A percentile compares a stretch with the other conserved stretches of the same genome.
Evolutionary conservation across 2,888 invertebrate species (phyloP).

Genomic region (Rutpela maculata): DNA sequence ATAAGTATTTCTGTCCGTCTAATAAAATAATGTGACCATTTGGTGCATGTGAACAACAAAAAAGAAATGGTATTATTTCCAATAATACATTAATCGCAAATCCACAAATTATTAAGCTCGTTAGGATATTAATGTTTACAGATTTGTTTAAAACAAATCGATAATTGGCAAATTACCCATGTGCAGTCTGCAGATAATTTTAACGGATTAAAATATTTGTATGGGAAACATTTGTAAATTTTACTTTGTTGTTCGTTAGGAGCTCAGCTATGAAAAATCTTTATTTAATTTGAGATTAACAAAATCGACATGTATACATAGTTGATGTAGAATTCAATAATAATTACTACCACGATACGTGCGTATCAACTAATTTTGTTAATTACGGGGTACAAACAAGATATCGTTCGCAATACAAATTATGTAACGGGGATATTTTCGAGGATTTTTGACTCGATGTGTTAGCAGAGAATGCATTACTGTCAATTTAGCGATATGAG

Average conservation of each 20-base stretch:
- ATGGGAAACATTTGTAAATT: background rate
- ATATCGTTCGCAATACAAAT: constrained; percentile 43
- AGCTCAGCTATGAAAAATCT: constrained; percentile 2
- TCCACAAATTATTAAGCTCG: background rate
- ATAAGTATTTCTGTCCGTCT: no score
- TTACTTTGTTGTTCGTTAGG: background rate
- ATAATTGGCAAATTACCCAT: background rate
- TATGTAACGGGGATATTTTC: constrained; percentile 39
- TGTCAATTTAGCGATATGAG: constrained; percentile 23
- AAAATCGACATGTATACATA: constrained; percentile 30
- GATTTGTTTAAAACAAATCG: constrained; percentile 4
- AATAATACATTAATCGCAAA: background rate
- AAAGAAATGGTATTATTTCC: background rate
- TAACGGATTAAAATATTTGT: background rate
- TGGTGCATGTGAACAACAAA: no score
- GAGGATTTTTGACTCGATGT: constrained; percentile 43
- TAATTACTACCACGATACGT: constrained; percentile 47
- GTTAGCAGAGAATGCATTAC: constrained; percentile 18
- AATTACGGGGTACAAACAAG: constrained; percentile 46
- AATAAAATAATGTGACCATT: no score
- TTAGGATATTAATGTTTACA: background rate
- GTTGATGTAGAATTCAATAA: constrained; percentile 40
- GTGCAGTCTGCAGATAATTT: background rate
- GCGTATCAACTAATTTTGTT: constrained; percentile 49
- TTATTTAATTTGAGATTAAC: constrained; percentile 29